A percentile compares a stretch with the other conserved stretches of the same genome.
These are phyloP conservation scores for Diglossa cyanea DNA, from an alignment of 2,797 vertebrate species.

Conservation along the genomic window DNA sequence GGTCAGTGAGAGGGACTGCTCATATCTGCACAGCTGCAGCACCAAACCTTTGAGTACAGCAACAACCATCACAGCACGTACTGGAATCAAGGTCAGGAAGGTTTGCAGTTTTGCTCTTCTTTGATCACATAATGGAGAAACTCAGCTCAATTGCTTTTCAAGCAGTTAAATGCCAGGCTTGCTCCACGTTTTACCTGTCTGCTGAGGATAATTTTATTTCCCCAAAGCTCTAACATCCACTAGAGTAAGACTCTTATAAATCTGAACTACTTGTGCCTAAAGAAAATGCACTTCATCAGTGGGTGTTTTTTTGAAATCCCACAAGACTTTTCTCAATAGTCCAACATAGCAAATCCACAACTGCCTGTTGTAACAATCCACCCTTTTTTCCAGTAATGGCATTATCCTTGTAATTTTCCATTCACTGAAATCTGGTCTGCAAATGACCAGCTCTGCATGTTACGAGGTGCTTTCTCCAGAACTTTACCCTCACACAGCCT, in stretches of 20 bases:
- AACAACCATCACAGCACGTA: neutral
- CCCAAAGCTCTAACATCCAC: constrained; percentile 4
- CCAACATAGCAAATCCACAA: neutral
- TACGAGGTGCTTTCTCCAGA: constrained; percentile 12
- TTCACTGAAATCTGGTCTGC: constrained; percentile 37
- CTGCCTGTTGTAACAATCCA: neutral
- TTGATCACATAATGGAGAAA: constrained; percentile 1
- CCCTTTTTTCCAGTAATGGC: neutral
- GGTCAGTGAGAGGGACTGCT: neutral
- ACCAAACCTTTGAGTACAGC: neutral
- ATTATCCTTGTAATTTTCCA: constrained; percentile 55
- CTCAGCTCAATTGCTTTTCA: constrained; percentile 31
- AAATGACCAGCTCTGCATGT: neutral
- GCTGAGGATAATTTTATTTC: constrained; percentile 24
- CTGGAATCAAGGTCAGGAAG: neutral
- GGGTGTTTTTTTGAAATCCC: neutral
- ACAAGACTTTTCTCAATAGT: neutral
- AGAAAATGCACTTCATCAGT: constrained; percentile 3
- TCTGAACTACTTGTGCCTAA: constrained; percentile 31
- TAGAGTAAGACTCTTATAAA: constrained; percentile 30
- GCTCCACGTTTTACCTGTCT: constrained; percentile 19
- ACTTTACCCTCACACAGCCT: neutral
- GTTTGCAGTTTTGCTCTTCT: neutral
- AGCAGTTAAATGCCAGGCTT: constrained; percentile 13
- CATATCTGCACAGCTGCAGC: neutral